Conservation (phyloP, 2,888 invertebrate genomes). For the Chrysomela aeneicollis region DNA sequence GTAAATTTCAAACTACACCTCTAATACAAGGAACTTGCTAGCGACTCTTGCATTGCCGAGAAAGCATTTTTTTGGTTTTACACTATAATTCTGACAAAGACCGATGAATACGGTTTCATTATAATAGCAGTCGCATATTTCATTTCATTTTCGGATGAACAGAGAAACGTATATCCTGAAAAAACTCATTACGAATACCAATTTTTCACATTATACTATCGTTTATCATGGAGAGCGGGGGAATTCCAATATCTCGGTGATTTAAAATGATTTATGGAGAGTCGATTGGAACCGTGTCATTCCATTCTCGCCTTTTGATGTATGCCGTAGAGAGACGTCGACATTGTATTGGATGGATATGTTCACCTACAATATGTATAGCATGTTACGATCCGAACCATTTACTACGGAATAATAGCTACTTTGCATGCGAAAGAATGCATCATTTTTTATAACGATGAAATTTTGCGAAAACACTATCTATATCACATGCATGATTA, state of each 20-base stretch:
- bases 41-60: background rate
- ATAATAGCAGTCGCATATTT: slow-evolving; percentile 15
- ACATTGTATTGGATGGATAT: background rate
- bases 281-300: slow-evolving; percentile 51
- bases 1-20: no score
- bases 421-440: no score
- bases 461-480: no score
- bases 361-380: background rate
- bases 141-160: slow-evolving; percentile 13
- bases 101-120: slow-evolving; percentile 9
- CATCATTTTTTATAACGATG: no score
- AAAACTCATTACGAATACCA: slow-evolving; percentile 58
- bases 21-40: background rate
- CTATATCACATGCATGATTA: no score
- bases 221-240: slow-evolving; percentile 56
- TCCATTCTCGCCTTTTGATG: slow-evolving; percentile 42
- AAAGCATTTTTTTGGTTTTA: background rate
- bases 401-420: no score
- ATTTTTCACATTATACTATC: slow-evolving; percentile 59
- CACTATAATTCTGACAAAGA: slow-evolving; percentile 9
- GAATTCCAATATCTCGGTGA: slow-evolving; percentile 58
- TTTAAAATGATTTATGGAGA: slow-evolving; percentile 55
- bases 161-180: slow-evolving; percentile 24
- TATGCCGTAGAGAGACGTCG: slow-evolving; percentile 1
- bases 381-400: background rate